Conservation (phyloP, 2,797 vertebrate species). For the Tachyglossus aculeatus region DNA sequence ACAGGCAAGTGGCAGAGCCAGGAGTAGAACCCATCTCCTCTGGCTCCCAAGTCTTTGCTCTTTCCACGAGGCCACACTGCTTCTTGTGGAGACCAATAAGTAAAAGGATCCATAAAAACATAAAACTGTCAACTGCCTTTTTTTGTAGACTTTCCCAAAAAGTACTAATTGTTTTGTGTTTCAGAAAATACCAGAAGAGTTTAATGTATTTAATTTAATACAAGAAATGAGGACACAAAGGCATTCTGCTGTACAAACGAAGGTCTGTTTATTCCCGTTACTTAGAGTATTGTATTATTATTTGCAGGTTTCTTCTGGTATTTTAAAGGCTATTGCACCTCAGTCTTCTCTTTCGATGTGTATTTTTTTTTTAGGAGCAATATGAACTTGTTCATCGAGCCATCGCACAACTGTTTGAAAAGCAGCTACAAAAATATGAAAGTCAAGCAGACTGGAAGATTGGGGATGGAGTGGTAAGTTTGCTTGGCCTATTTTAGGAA, state of each 20-base stretch:
- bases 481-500: neutral
- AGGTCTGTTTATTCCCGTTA: slow-evolving; percentile 76
- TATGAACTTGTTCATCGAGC: slow-evolving; percentile 96
- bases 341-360: slow-evolving; percentile 33
- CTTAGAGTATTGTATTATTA: slow-evolving; percentile 6
- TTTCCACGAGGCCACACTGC: no score
- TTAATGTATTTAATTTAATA: slow-evolving; percentile 95
- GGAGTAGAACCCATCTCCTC: no score
- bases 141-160: neutral
- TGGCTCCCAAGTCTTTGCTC: no score
- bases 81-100: no score
- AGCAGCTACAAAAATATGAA: slow-evolving; percentile 89
- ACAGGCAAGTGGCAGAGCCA: no score
- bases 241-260: slow-evolving; percentile 97
- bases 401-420: slow-evolving; percentile 94
- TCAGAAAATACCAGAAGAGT: slow-evolving; percentile 97
- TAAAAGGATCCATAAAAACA: no score
- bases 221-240: slow-evolving; percentile 98
- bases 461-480: slow-evolving; percentile 88
- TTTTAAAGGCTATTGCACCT: neutral
- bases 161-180: slow-evolving; percentile 53
- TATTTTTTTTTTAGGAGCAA: slow-evolving; percentile 82
- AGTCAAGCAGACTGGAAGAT: slow-evolving; percentile 83
- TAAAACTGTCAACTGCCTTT: no score
- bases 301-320: neutral